Evolutionary conservation across 2,797 vertebrate genomes (phyloP).

Genomic region (Propithecus perrieri): DNA sequence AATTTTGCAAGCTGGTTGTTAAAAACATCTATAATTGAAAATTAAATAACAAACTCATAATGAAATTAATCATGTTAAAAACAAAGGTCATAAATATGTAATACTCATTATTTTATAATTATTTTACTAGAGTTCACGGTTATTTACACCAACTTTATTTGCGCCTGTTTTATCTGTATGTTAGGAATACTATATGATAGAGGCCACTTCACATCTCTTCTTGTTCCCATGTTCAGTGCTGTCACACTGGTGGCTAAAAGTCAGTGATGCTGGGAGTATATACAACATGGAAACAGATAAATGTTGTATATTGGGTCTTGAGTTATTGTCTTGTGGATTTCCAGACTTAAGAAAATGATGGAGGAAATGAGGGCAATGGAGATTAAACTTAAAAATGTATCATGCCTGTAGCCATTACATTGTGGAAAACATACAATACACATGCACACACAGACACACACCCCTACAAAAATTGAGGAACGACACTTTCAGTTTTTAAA

Average conservation of each 20-base stretch:
- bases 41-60: neutral
- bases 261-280: neutral
- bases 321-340: neutral
- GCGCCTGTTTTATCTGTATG: neutral
- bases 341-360: neutral
- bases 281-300: neutral
- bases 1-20: neutral
- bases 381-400: neutral
- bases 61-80: neutral
- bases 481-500: neutral
- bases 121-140: neutral
- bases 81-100: neutral
- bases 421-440: neutral
- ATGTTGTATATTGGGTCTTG: neutral
- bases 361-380: neutral
- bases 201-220: neutral
- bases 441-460: neutral
- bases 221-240: neutral
- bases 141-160: neutral
- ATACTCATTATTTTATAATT: neutral
- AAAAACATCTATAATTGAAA: neutral
- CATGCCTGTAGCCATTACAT: fast-evolving
- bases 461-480: neutral
- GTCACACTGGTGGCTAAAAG: neutral
- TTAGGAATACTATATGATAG: neutral